Evolutionary conservation across 2,888 invertebrate genomes (phyloP).

Genomic region (Abrostola triplasia): DNA sequence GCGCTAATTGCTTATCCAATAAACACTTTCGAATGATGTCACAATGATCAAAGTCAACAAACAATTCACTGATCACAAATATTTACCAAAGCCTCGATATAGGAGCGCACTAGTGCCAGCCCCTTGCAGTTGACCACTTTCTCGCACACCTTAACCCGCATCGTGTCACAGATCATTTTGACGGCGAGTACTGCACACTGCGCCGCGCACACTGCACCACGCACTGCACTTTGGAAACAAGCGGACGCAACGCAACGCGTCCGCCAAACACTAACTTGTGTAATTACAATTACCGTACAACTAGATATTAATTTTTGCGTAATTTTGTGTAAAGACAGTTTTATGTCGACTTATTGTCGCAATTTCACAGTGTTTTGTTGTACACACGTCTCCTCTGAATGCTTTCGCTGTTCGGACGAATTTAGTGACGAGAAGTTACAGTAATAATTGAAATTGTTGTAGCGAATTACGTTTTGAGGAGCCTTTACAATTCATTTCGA

Average conservation of each 20-base stretch:
- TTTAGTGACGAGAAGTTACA: conserved; percentile 27
- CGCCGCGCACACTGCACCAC: conserved; percentile 20
- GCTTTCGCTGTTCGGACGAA: conserved; percentile 34
- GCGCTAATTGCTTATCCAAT: no score
- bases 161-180: conserved; percentile 80
- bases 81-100: conserved; percentile 80
- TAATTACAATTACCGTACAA: conserved; percentile 53
- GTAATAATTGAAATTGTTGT: conserved; percentile 12
- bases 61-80: conserved; percentile 19
- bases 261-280: conserved; percentile 47
- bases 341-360: conserved; percentile 24
- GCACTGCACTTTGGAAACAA: conserved; percentile 46
- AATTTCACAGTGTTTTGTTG: conserved; percentile 32
- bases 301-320: conserved; percentile 45
- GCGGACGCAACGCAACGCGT: conserved; percentile 56
- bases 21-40: conserved; percentile 34
- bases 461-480: conserved; percentile 13
- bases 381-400: conserved; percentile 37
- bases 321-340: conserved; percentile 26
- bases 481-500: conserved; percentile 7
- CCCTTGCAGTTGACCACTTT: conserved; percentile 81
- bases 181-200: conserved; percentile 23
- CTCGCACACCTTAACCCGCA: conserved; percentile 81
- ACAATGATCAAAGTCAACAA: conserved; percentile 7
- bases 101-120: conserved; percentile 78